Percentiles rank a stretch among this genome's conserved stretches.
These are phyloP conservation scores for Achroia grisella DNA, from an alignment of 1,140 invertebrate species.

Conservation along the genomic window DNA sequence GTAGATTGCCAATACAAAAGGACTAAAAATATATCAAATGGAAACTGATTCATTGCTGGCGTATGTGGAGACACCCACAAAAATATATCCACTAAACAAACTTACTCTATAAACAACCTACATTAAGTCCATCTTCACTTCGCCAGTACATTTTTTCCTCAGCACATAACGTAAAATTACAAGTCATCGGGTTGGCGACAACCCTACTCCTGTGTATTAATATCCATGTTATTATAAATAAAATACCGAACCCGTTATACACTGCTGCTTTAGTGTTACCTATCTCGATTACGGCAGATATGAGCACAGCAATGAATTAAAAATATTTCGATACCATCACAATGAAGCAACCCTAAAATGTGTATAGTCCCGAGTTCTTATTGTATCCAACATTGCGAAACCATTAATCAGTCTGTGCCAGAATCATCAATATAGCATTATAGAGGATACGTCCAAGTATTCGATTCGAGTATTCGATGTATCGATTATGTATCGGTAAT, in stretches of 20 bases:
- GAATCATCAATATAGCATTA: slow-evolving; percentile 71
- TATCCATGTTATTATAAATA: too few species aligned
- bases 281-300: background rate
- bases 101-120: slow-evolving; percentile 5
- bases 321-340: slow-evolving; percentile 2
- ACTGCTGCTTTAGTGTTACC: slow-evolving; percentile 14
- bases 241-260: slow-evolving; percentile 7
- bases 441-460: slow-evolving; percentile 62
- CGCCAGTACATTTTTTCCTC: slow-evolving; percentile 17
- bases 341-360: slow-evolving; percentile 25
- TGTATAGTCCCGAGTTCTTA: slow-evolving; percentile 33
- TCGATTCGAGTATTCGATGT: slow-evolving; percentile 57
- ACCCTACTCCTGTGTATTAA: slow-evolving; percentile 29
- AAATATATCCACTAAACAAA: too few species aligned
- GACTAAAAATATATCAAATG: background rate
- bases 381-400: slow-evolving; percentile 54
- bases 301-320: slow-evolving; percentile 25
- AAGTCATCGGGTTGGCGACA: slow-evolving; percentile 64
- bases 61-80: too few species aligned
- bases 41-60: background rate
- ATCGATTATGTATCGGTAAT: slow-evolving; percentile 66
- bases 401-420: slow-evolving; percentile 69
- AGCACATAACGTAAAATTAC: slow-evolving; percentile 40
- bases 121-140: slow-evolving; percentile 16
- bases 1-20: background rate